Base-by-base conservation (phyloP, 1,140 invertebrate genomes). In the Rhysida immarginata region DNA sequence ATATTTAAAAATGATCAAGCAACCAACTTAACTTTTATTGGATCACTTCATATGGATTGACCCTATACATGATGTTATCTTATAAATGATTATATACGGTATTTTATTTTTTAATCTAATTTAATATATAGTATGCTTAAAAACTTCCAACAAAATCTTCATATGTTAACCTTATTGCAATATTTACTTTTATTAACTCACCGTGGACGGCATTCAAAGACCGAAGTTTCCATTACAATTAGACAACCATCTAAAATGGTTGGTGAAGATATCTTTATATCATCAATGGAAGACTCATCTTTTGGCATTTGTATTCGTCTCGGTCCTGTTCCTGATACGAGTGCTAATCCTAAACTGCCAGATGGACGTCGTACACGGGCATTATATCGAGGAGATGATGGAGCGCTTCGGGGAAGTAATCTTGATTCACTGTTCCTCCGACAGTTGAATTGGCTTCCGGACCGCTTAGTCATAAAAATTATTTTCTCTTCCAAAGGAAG, bases 141-240 rank as follows among this genome's bases (percentile, higher is more conserved):
- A 11, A n/a, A n/a, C 11, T 11, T 11, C 11, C 11, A 20, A 3
- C 8, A 11, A 11, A 46, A 46, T 46, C 20, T 5, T 20, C 18
- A 46, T 13, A 5, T 46, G 44, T 46, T 46, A 23, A 46, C 20
- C 8, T 13, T 11, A n/a, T n/a, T 11, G 11, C 11, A n/a, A 41
- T 11, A 11, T 11, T 11, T 11, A 8, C 5, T 46, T 8, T 46
- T 18, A 18, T 46, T 18, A 11, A 46, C 5, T 63, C 63, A 82
- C 82, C 77, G 80, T 21, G 84, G 69, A 62, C 75, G 70, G 60
- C 84, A 72, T 67, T 79, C 78, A 69, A 83, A 86, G 43, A 85
- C 74, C 63, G 75, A 76, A 61, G 69, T 71, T 67, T 80, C 79
- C 35, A 82, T 85, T 21, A 87, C 75, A 54, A 86, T 70, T 62